phyloP scores from a whole-genome alignment of 2,113 vertebrate species.

The Callipepla squamata region DNA sequence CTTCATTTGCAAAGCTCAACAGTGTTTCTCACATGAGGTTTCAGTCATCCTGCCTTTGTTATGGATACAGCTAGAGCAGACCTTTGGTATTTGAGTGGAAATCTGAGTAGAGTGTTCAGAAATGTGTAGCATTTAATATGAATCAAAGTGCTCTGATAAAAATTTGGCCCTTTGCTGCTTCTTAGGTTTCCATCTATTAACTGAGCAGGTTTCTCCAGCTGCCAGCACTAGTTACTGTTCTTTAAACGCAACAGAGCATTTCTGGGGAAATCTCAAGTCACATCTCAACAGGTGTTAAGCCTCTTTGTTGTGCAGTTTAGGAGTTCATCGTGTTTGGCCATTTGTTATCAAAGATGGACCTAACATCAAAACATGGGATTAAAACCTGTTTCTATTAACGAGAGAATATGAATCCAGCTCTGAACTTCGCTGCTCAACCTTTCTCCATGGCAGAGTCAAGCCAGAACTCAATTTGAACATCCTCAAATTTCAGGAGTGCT shows the following conservation, averaged over 20 bases:
- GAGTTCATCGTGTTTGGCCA: background rate
- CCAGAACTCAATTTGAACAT: constrained; percentile 9
- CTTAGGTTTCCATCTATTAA: constrained; percentile 49
- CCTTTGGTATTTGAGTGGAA: constrained; percentile 43
- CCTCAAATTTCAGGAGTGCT: constrained; percentile 44
- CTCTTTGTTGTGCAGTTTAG: background rate
- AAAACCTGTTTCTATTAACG: background rate
- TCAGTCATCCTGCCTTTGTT: constrained; percentile 53
- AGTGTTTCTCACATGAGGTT: constrained; percentile 38
- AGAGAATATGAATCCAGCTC: background rate
- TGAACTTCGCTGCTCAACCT: background rate
- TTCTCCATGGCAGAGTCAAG: background rate
- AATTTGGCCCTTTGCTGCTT: constrained; percentile 5
- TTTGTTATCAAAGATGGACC: background rate
- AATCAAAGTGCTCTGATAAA: constrained; percentile 33
- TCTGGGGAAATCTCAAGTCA: background rate
- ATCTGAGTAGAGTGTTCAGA: constrained; percentile 34
- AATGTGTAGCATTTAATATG: constrained; percentile 41
- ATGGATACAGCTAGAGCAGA: background rate
- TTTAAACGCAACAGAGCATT: background rate
- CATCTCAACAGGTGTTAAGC: background rate
- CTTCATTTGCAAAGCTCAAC: constrained; percentile 14
- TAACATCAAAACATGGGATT: background rate
- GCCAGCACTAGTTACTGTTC: background rate
- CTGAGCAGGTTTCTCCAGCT: constrained; percentile 56